phyloP scores from a whole-genome alignment of 2,888 invertebrate species.

The Empis livida region DNA sequence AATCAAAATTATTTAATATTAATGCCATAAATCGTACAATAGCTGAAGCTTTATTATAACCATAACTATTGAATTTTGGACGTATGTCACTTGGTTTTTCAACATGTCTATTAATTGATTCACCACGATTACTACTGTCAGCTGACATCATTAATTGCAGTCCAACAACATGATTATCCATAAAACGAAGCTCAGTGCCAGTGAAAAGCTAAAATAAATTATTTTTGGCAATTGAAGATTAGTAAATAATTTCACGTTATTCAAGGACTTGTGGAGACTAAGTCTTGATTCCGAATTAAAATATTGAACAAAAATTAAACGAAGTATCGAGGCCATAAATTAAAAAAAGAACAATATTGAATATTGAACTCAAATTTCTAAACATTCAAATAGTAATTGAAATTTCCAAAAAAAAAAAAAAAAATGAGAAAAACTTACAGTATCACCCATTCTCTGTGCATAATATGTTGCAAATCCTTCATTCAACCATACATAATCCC shows the following conservation, averaged over 20 bases:
- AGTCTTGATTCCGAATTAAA: no score
- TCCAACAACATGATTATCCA: neutral
- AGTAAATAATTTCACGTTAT: no score
- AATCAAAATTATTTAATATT: constrained; percentile 2
- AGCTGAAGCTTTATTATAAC: constrained; percentile 5
- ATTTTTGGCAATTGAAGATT: neutral
- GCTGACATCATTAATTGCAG: neutral
- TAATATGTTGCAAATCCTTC: constrained; percentile 9
- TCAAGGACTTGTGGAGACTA: no score
- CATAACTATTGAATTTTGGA: constrained; percentile 2
- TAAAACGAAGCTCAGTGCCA: neutral
- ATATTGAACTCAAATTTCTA: no score
- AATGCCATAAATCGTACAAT: constrained; percentile 6
- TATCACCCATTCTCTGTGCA: neutral
- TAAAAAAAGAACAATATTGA: no score
- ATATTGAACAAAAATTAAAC: no score
- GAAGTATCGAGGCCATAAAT: no score
- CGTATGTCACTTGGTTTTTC: neutral
- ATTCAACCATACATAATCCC: constrained; percentile 9
- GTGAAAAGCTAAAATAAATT: neutral
- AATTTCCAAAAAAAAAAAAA: no score
- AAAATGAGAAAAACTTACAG: neutral
- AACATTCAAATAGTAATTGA: no score
- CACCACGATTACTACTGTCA: neutral
- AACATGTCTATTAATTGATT: constrained; percentile 3